Percentiles rank a stretch among this genome's conserved stretches.
These are phyloP conservation scores for Sebastes taczanowskii DNA, from an alignment of 2,797 vertebrate genomes.

Conservation along the genomic window DNA sequence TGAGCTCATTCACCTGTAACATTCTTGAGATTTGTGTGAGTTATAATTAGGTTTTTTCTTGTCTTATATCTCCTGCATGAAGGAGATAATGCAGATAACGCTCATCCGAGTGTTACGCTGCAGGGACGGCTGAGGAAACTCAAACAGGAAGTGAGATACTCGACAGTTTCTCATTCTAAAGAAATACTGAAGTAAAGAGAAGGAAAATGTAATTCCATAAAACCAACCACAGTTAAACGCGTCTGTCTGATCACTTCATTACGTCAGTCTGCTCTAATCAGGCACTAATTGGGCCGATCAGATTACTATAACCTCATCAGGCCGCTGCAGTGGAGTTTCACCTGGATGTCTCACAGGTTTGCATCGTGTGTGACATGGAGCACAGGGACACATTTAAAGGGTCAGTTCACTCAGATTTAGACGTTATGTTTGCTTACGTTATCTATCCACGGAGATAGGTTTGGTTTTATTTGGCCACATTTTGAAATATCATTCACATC, in stretches of 20 bases:
- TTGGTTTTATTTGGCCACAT: background rate
- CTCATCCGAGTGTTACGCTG: slow-evolving; percentile 71
- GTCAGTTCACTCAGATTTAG: background rate
- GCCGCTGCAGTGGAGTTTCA: slow-evolving; percentile 47
- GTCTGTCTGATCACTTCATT: slow-evolving; percentile 64
- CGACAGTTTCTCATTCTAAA: slow-evolving; percentile 39
- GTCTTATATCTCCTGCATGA: slow-evolving; percentile 45
- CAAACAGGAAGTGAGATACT: slow-evolving; percentile 69
- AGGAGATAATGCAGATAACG: slow-evolving; percentile 64
- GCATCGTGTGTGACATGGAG: background rate
- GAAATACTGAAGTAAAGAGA: slow-evolving; percentile 18
- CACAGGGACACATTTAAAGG: background rate
- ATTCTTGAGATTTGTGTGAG: slow-evolving; percentile 64
- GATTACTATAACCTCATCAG: slow-evolving; percentile 71
- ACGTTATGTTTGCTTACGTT: rapidly evolving
- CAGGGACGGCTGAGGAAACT: slow-evolving; percentile 64
- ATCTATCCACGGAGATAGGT: background rate
- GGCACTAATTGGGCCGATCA: slow-evolving; percentile 63
- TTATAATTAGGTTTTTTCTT: slow-evolving; percentile 63
- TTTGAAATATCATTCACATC: background rate
- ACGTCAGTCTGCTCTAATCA: slow-evolving; percentile 50
- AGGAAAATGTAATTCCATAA: background rate
- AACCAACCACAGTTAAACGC: slow-evolving; percentile 7
- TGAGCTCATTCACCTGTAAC: slow-evolving; percentile 8
- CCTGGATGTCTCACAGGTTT: slow-evolving; percentile 74